Evolutionary conservation across 2,113 vertebrate species (phyloP).

Genomic region (Oncorhynchus clarkii): DNA sequence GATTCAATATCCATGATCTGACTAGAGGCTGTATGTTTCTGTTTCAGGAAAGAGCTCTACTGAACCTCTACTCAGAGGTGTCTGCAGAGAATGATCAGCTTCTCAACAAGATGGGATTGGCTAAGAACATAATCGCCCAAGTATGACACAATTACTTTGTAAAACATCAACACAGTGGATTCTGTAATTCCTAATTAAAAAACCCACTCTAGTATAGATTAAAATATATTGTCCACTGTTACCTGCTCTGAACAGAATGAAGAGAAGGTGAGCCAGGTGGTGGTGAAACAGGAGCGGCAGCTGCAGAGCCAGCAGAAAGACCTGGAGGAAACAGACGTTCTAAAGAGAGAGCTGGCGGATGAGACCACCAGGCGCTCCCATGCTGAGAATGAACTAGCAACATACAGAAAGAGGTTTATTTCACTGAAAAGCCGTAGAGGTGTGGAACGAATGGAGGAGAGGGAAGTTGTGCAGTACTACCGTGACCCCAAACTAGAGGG

Average conservation of each 20-base stretch:
- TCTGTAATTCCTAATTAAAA: neutral
- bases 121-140: constrained; percentile 79
- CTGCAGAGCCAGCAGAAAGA: constrained; percentile 62
- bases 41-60: constrained; percentile 79
- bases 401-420: constrained; percentile 75
- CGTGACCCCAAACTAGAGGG: constrained; percentile 85
- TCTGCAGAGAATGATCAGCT: constrained; percentile 79
- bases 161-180: neutral
- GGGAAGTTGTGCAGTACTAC: constrained; percentile 90
- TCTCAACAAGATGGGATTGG: constrained; percentile 79
- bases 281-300: constrained; percentile 63
- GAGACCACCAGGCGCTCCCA: constrained; percentile 76
- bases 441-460: constrained; percentile 89
- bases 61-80: constrained; percentile 77
- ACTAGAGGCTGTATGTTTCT: neutral
- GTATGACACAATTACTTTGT: constrained; percentile 45
- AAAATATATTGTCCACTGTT: neutral
- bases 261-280: constrained; percentile 68
- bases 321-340: constrained; percentile 60
- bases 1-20: neutral
- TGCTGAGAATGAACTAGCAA: constrained; percentile 78
- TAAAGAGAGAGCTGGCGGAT: constrained; percentile 79
- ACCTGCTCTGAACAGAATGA: constrained; percentile 76
- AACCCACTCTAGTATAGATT: neutral
- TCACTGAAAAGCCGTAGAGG: constrained; percentile 85